These are phyloP conservation scores for Porites lobata DNA, from an alignment of 92 coral and sea anemone species.

Conservation along the genomic window DNA sequence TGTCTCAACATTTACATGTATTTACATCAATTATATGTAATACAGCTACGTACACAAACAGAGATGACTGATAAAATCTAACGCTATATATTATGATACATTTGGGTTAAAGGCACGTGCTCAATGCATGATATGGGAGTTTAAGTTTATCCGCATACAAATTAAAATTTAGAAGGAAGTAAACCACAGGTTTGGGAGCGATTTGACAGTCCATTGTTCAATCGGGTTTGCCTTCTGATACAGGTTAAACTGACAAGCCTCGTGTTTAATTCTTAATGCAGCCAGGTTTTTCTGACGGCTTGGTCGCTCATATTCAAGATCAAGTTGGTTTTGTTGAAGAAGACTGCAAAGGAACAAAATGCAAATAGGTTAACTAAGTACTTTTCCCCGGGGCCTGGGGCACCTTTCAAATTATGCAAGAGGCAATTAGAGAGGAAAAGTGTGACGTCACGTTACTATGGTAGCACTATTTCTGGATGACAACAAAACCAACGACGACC, in stretches of 20 bases:
- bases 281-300: background rate
- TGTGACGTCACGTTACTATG: no score
- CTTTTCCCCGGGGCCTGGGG: no score
- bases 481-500: no score
- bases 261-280: conserved; percentile 22
- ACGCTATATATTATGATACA: no score
- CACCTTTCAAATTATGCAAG: no score
- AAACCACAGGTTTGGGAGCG: conserved; percentile 10
- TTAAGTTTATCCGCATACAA: background rate
- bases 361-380: background rate
- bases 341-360: conserved; percentile 4
- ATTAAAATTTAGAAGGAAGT: background rate
- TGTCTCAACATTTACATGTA: no score
- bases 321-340: conserved; percentile 9
- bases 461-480: no score
- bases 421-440: no score
- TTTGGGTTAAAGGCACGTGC: no score
- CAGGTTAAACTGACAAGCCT: background rate
- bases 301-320: background rate
- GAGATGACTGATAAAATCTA: no score
- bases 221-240: conserved; percentile 5
- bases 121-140: background rate
- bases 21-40: no score
- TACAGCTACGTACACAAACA: no score
- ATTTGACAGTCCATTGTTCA: background rate